Evolutionary conservation across 2,797 vertebrate genomes (phyloP).

Genomic region (Propithecus deckenii): DNA sequence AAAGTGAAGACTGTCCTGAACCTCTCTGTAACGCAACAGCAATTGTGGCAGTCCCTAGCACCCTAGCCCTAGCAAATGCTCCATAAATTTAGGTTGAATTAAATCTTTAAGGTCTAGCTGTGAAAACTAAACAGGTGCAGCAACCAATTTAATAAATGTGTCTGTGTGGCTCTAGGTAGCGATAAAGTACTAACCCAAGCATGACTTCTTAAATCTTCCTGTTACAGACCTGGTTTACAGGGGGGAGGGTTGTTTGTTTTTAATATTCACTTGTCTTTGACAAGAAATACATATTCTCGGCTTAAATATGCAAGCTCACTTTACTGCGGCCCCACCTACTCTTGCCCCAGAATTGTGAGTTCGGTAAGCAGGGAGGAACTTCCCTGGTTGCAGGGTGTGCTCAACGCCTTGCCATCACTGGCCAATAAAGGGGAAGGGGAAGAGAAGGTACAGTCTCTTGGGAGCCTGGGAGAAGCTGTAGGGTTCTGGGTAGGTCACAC

Average conservation of each 20-base stretch:
- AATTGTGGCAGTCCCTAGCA: fast-evolving
- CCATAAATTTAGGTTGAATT: neutral
- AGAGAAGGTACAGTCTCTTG: neutral
- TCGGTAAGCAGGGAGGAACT: neutral
- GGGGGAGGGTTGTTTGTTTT: neutral
- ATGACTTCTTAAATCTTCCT: neutral
- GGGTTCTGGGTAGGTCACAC: too few relatives aligned
- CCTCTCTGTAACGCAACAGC: too few relatives aligned
- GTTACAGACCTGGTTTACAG: neutral
- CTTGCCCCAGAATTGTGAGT: neutral
- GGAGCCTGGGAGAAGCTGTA: neutral
- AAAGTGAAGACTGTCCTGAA: neutral
- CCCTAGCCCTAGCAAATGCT: neutral
- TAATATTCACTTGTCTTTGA: neutral
- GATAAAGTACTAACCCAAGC: neutral
- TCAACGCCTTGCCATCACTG: neutral
- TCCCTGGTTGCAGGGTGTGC: fast-evolving
- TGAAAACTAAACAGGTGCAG: neutral
- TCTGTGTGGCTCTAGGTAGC: neutral
- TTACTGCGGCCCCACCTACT: neutral
- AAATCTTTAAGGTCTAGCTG: neutral
- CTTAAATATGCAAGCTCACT: neutral
- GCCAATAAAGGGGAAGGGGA: too few relatives aligned
- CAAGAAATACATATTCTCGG: neutral
- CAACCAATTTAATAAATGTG: neutral